These are phyloP conservation scores for Drosophila novamexicana DNA, from an alignment of 1,140 invertebrate genomes.

Conservation along the genomic window DNA sequence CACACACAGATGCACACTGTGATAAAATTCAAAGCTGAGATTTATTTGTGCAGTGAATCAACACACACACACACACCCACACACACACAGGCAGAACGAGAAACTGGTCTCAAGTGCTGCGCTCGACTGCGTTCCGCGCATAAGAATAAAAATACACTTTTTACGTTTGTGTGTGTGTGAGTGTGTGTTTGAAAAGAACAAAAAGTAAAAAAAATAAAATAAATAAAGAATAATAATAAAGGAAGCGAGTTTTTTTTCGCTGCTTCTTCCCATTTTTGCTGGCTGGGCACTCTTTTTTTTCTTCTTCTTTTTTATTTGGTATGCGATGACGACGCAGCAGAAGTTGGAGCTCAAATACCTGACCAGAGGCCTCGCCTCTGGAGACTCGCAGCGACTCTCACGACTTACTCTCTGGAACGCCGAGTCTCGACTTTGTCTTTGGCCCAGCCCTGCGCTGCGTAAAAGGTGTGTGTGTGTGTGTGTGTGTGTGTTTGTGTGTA, in stretches of 20 bases:
- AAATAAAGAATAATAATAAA: constrained; percentile 64
- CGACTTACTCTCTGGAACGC: neutral
- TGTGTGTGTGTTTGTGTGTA: constrained; percentile 27
- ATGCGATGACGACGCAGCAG: constrained; percentile 34
- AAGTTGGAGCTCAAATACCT: constrained; percentile 50
- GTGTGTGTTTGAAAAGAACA: constrained; percentile 67
- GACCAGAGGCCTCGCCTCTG: constrained; percentile 34
- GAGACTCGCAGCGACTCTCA: constrained; percentile 19
- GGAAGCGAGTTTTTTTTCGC: constrained; percentile 65
- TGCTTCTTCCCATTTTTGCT: constrained; percentile 12
- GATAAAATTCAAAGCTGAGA: constrained; percentile 75
- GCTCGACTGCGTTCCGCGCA: constrained; percentile 62
- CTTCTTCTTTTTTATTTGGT: constrained; percentile 14
- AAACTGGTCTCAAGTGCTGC: constrained; percentile 78
- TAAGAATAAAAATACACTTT: constrained; percentile 56
- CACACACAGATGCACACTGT: constrained; percentile 39
- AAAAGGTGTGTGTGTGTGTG: constrained; percentile 5
- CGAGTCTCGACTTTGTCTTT: constrained; percentile 22
- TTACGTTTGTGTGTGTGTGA: constrained; percentile 26
- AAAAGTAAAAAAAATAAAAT: constrained; percentile 35
- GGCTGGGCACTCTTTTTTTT: constrained; percentile 26
- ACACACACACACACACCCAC: constrained; percentile 54
- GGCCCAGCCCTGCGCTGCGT: constrained; percentile 28
- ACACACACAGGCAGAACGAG: constrained; percentile 14
- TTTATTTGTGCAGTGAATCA: constrained; percentile 82